Conservation (phyloP, 2,113 vertebrate genomes). For the Ceuthmochares aereus region DNA sequence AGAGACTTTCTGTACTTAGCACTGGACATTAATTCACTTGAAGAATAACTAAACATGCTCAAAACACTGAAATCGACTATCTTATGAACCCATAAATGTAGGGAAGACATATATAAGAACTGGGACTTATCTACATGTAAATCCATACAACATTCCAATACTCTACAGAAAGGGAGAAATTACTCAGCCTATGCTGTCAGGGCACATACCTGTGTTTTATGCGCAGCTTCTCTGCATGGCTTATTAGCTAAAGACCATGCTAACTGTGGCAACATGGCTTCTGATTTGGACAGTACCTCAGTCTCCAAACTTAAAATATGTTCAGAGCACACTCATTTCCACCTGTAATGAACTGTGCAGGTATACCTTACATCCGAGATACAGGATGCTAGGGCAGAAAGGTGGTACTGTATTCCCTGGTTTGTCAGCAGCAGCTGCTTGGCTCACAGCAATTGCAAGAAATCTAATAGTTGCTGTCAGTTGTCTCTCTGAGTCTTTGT, state of each 20-base stretch:
- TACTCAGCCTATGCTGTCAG: background rate
- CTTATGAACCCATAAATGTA: background rate
- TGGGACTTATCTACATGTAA: background rate
- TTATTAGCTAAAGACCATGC: background rate
- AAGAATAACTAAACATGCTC: background rate
- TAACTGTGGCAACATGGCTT: background rate
- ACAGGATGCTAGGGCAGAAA: background rate
- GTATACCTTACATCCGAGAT: background rate
- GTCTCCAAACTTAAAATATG: background rate
- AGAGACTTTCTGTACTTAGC: background rate
- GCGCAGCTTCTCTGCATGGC: background rate
- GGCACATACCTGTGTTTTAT: background rate
- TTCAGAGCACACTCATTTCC: background rate
- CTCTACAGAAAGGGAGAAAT: background rate
- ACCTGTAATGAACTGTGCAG: background rate
- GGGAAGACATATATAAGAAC: background rate
- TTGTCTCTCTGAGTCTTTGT: background rate
- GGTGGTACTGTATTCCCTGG: background rate
- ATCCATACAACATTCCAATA: background rate
- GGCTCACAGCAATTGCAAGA: conserved; percentile 1
- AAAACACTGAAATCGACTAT: background rate
- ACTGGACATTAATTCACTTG: background rate
- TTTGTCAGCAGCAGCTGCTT: conserved; percentile 26
- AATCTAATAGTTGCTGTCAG: background rate
- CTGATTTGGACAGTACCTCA: background rate